phyloP scores from a whole-genome alignment of 2,113 vertebrate species.

The Myotis davidii region DNA sequence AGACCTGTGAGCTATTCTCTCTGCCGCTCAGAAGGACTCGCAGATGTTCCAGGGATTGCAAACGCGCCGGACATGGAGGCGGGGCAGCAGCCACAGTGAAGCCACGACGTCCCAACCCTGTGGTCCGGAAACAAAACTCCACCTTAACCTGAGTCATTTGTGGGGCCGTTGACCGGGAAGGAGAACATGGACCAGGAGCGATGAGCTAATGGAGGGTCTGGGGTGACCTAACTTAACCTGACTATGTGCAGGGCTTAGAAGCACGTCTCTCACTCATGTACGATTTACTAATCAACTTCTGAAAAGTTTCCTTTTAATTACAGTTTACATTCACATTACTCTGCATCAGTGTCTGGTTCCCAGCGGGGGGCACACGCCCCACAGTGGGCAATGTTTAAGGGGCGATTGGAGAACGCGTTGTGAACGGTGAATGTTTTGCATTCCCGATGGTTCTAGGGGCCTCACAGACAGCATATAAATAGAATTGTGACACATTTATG shows the following conservation, averaged over 20 bases:
- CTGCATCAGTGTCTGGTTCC: not conserved
- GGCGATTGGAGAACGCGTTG: too few species aligned
- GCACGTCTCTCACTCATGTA: not conserved
- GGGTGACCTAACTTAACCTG: too few species aligned
- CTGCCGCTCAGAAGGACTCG: not conserved
- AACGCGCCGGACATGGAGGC: not conserved
- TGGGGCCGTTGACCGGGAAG: not conserved
- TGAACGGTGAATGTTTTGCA: too few species aligned
- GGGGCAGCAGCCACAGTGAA: not conserved
- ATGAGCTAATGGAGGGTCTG: not conserved
- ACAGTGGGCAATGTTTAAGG: too few species aligned
- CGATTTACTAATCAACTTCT: constrained; percentile 14
- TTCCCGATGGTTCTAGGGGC: too few species aligned
- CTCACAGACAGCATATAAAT: too few species aligned
- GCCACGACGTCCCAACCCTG: not conserved
- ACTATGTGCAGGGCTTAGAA: not conserved
- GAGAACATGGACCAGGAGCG: not conserved
- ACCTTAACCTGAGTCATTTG: not conserved
- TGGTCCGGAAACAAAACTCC: not conserved
- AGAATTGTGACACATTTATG: too few species aligned
- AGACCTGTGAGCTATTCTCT: constrained; percentile 1
- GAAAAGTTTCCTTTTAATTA: not conserved
- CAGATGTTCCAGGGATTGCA: not conserved
- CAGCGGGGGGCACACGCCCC: too few species aligned
- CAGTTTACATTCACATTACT: not conserved